Percentiles rank a stretch among this genome's conserved stretches.
Conservation (phyloP, 2,113 vertebrate genomes). For the Siniperca knerii region DNA sequence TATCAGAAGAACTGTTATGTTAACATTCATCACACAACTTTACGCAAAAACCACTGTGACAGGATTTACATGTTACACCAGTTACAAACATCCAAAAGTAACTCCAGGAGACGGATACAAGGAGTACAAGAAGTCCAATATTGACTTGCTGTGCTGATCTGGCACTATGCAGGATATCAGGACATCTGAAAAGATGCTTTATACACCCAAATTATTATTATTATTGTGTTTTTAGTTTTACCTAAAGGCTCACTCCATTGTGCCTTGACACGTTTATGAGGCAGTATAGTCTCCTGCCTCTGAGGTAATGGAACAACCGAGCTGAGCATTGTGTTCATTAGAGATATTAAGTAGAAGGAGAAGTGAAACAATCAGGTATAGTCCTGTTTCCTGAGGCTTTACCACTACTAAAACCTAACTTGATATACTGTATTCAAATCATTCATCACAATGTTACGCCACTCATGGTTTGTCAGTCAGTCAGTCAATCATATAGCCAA, state of each 20-base stretch:
- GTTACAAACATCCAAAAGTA: background rate
- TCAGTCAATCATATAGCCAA: background rate
- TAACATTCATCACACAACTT: slow-evolving; percentile 5
- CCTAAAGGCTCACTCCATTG: background rate
- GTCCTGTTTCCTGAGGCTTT: background rate
- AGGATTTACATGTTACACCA: background rate
- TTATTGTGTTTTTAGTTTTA: background rate
- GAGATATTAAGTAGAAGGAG: background rate
- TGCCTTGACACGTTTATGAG: background rate
- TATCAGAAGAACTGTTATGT: background rate
- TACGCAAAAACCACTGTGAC: background rate
- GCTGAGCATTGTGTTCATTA: background rate
- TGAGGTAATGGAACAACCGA: background rate
- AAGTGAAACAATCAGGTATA: background rate
- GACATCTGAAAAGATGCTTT: background rate
- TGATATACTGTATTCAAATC: background rate
- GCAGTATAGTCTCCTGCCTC: background rate
- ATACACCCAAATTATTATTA: background rate
- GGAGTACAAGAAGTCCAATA: background rate
- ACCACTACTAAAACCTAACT: background rate
- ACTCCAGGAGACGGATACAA: background rate
- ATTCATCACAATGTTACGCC: background rate
- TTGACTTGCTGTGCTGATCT: background rate
- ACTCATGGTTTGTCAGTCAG: background rate
- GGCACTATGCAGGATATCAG: background rate